phyloP scores from a whole-genome alignment of 2,113 vertebrate genomes.

The Pygathrix nemaeus region DNA sequence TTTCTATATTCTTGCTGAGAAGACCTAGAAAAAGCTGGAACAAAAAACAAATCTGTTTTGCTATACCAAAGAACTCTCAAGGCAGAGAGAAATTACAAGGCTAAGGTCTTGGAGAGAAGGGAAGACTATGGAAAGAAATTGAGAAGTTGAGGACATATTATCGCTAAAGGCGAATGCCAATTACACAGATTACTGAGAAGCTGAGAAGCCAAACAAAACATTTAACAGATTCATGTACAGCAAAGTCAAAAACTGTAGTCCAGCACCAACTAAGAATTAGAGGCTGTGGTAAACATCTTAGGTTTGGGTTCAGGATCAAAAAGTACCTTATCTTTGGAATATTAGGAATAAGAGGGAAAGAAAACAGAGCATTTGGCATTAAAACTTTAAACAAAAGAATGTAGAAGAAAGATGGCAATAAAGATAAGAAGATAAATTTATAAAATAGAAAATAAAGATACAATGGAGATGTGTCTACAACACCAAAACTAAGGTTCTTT shows the following conservation, averaged over 20 bases:
- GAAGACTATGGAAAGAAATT: neutral
- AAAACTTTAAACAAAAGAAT: neutral
- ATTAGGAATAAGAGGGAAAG: neutral
- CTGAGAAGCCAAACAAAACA: neutral
- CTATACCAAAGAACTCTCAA: neutral
- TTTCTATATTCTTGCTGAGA: neutral
- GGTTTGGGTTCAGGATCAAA: neutral
- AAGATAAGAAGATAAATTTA: neutral
- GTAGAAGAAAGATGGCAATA: neutral
- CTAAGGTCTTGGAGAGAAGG: neutral
- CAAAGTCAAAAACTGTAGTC: neutral
- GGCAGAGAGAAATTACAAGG: neutral
- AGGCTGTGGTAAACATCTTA: neutral
- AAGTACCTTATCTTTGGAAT: neutral
- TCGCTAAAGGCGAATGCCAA: neutral
- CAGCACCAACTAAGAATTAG: neutral
- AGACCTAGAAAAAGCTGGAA: neutral
- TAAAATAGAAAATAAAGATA: neutral
- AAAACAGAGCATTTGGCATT: neutral
- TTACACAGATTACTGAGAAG: neutral
- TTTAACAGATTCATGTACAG: neutral
- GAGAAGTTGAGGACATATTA: neutral
- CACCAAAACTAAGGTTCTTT: neutral
- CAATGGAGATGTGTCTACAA: neutral
- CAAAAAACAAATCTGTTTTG: neutral